Evolutionary conservation across 2,888 invertebrate genomes (phyloP).

Genomic region (Masnerella sp.): DNA sequence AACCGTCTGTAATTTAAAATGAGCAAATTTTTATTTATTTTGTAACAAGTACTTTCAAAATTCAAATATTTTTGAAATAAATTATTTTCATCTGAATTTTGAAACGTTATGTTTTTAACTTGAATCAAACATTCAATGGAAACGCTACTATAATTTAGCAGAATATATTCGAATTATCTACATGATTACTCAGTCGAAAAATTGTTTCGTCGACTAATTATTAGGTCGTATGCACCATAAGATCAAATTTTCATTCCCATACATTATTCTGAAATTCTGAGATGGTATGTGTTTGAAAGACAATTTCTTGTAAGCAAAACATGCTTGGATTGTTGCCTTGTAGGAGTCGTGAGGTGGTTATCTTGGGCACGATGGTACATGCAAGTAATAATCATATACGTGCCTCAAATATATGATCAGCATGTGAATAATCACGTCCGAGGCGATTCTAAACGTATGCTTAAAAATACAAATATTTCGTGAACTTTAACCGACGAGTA

Average conservation of each 20-base stretch:
- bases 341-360: constrained; percentile 53
- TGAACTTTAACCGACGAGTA: constrained; percentile 39
- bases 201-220: too few species aligned
- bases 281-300: constrained; percentile 54
- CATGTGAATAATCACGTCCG: constrained; percentile 54
- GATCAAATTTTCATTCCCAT: constrained; percentile 33
- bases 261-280: constrained; percentile 34
- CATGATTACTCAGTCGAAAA: too few species aligned
- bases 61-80: too few species aligned
- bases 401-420: constrained; percentile 68
- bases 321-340: constrained; percentile 54
- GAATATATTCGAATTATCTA: too few species aligned
- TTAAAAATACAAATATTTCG: constrained; percentile 46
- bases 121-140: too few species aligned
- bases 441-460: constrained; percentile 43
- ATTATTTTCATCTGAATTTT: too few species aligned
- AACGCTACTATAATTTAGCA: too few species aligned
- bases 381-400: constrained; percentile 67
- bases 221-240: neutral
- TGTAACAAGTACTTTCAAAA: too few species aligned
- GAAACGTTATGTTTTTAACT: too few species aligned
- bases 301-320: constrained; percentile 58
- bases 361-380: constrained; percentile 50
- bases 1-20: too few species aligned
- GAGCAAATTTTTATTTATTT: too few species aligned